Evolutionary conservation across 2,888 invertebrate species (phyloP).

Genomic region (Hydrotaea cyrtoneurina): DNA sequence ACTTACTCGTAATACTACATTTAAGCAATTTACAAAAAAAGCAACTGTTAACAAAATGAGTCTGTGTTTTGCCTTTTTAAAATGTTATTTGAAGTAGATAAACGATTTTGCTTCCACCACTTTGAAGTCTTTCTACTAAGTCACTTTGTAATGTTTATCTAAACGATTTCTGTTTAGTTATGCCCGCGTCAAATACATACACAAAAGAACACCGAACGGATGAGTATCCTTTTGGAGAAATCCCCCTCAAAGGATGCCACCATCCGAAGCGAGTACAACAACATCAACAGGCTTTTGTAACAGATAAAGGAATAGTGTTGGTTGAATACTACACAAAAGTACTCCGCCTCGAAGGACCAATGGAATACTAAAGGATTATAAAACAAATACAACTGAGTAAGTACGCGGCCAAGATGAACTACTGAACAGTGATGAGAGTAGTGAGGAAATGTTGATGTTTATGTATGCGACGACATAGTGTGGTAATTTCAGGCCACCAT

Average conservation of each 20-base stretch:
- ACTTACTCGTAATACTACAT: too few species aligned
- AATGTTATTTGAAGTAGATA: too few species aligned
- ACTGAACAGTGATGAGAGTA: neutral
- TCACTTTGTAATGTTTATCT: neutral
- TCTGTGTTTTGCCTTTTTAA: too few species aligned
- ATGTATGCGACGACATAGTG: neutral
- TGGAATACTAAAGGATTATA: neutral
- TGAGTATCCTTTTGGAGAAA: neutral
- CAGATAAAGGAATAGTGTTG: neutral
- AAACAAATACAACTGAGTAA: neutral
- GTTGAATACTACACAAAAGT: neutral
- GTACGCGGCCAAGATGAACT: neutral
- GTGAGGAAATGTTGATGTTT: neutral
- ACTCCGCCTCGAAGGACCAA: neutral
- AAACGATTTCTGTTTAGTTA: neutral
- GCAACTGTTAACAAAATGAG: too few species aligned
- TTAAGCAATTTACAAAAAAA: too few species aligned
- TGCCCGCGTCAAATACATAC: neutral
- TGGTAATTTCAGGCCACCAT: too few species aligned
- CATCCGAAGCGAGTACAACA: neutral
- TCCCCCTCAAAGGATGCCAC: neutral
- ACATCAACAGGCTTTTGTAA: neutral
- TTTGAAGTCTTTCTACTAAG: neutral
- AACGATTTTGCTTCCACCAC: too few species aligned
- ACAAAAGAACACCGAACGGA: neutral